Evolutionary conservation across 2,888 invertebrate species (phyloP), one percentile per base, ranked within the genome.

Genomic region (Caenorhabditis sp.): DNA sequence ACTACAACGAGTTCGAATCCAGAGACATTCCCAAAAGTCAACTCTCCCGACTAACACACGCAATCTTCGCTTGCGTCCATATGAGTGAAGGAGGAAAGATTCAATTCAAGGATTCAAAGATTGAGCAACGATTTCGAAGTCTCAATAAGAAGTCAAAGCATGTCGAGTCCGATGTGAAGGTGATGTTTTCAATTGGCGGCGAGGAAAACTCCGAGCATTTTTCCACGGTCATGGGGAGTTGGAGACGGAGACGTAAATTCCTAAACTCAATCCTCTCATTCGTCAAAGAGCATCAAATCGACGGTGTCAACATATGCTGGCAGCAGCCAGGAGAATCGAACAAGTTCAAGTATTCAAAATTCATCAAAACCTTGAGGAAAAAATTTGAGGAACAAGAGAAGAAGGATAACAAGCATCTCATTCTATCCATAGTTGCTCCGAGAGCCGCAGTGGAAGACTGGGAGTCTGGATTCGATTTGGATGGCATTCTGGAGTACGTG

Each of bases 241-340:
- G 44, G 14, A 44, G 63, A n/a, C 41, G n/a, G 44, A 26, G 24
- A 63, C 5, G 41, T n/a, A 63, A 63, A 44, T 28, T 63, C 16
- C 0, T 38, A 3, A 44, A 44, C 24, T 44, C 26, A 16, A 63
- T 63, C 5, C 14, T 63, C 14, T 63, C 44, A 0, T 63, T 63
- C 24, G 28, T 44, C 26, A 63, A 24, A 63, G 26, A 63, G 3
- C 44, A 63, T 28, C 41, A 63, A 2, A 63, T 63, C 5, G 24
- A 63, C 14, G 63, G 63, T 6, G 63, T 63, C n/a, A 63, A 63
- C 28, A n/a, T 63, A 44, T 63, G 14, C 28, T 63, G 63, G 63
- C 44, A 63, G n/a, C 24, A 44, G 19, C 63, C 63, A 41, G 26
- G 26, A 1, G 44, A 63, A 63, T 44, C 63, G 10, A 54, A 44